phyloP scores from a whole-genome alignment of 2,113 vertebrate genomes.

The Marmota flaviventris region DNA sequence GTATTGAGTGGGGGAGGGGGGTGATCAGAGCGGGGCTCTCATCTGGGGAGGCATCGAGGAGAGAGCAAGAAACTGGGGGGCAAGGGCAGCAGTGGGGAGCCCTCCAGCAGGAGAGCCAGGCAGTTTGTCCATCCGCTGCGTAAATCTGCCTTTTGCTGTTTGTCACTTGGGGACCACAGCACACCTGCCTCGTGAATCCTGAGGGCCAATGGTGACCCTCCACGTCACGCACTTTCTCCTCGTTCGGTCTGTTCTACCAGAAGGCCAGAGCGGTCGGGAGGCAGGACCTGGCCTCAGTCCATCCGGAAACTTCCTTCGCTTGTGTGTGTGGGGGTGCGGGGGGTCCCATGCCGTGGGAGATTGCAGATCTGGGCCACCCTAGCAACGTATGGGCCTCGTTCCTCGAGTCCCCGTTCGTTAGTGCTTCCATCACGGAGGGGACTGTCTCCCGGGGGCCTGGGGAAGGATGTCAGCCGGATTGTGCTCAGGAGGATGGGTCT shows the following conservation, averaged over 20 bases:
- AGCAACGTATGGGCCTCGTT: neutral
- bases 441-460: neutral
- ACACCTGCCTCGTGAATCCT: accelerated
- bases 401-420: neutral
- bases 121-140: neutral
- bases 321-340: no score
- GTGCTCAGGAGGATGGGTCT: neutral
- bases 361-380: neutral
- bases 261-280: no score
- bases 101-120: neutral
- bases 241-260: no score
- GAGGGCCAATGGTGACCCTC: neutral
- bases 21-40: neutral
- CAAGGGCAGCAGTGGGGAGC: neutral
- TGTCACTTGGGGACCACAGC: neutral
- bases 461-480: neutral
- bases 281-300: neutral
- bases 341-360: accelerated
- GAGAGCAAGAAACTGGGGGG: neutral
- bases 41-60: neutral
- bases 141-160: neutral
- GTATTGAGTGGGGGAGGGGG: neutral
- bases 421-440: neutral
- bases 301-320: accelerated
- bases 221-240: neutral